Conservation (phyloP, 2,888 invertebrate genomes). For the Escarpia spicata region DNA sequence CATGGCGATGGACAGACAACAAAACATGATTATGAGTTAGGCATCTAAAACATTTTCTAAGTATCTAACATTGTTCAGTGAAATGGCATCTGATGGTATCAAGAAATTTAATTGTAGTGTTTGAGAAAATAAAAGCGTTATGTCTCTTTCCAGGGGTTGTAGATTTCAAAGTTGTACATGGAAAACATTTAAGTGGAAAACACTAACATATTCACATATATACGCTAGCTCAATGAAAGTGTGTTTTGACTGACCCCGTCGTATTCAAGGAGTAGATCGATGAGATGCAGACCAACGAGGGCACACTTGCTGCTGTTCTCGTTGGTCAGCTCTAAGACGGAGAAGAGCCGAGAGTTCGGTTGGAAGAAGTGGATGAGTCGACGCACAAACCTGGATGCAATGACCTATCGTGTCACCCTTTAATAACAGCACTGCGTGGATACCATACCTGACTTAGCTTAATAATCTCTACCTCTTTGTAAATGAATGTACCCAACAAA, state of each 20-base stretch:
- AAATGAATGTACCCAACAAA: neutral
- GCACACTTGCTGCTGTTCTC: conserved; percentile 64
- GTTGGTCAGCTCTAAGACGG: conserved; percentile 80
- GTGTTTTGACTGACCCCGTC: conserved; percentile 70
- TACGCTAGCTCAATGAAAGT: too few relatives aligned
- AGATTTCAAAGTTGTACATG: too few relatives aligned
- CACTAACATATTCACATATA: too few relatives aligned
- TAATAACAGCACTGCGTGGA: neutral
- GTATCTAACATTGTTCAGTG: too few relatives aligned
- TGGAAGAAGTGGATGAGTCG: conserved; percentile 85
- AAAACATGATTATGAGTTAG: neutral
- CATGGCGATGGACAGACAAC: conserved; percentile 17
- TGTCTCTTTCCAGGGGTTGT: too few relatives aligned
- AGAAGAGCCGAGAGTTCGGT: conserved; percentile 88
- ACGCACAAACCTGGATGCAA: conserved; percentile 72
- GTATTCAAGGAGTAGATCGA: conserved; percentile 78
- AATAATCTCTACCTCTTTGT: neutral
- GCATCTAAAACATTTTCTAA: neutral
- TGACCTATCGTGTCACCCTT: too few relatives aligned
- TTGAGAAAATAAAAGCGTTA: too few relatives aligned
- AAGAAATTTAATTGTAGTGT: too few relatives aligned
- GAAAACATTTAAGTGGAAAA: too few relatives aligned
- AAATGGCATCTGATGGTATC: too few relatives aligned
- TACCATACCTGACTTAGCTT: neutral
- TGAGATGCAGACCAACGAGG: conserved; percentile 72